A percentile compares a stretch with the other conserved stretches of the same genome.
Evolutionary conservation across 2,797 vertebrate genomes (phyloP).

Genomic region (Holocentrus rufus): DNA sequence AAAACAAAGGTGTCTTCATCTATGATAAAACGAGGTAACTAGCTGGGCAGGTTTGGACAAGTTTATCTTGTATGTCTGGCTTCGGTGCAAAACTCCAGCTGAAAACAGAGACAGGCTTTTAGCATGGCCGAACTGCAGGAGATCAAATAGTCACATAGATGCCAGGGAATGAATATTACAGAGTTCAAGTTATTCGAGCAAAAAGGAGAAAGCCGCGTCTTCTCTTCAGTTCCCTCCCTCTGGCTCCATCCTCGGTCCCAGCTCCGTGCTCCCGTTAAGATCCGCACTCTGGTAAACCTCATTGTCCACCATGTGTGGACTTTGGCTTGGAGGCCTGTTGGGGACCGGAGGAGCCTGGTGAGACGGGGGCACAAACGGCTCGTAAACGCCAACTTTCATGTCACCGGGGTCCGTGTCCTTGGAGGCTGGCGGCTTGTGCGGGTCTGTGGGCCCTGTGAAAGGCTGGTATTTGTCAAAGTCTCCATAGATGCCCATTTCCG

Average conservation of each 20-base stretch:
- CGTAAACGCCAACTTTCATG: conserved; percentile 81
- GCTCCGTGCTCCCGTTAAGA: background rate
- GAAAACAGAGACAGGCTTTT: conserved; percentile 2
- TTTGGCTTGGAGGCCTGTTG: conserved; percentile 51
- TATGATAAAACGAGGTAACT: conserved; percentile 27
- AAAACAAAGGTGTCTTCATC: conserved; percentile 32
- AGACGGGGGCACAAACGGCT: conserved; percentile 71
- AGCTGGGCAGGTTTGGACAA: conserved; percentile 35
- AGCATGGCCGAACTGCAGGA: conserved; percentile 18
- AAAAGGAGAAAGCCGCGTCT: conserved; percentile 33
- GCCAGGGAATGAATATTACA: conserved; percentile 47
- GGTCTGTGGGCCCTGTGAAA: conserved; percentile 78
- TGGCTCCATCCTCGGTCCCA: conserved; percentile 50
- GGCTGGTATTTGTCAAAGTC: conserved; percentile 79
- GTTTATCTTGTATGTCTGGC: conserved; percentile 27
- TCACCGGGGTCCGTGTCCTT: background rate
- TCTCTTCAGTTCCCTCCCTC: conserved; percentile 65
- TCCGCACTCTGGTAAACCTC: conserved; percentile 72
- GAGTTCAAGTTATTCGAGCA: conserved; percentile 43
- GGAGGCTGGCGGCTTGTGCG: conserved; percentile 28
- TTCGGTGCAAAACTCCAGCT: conserved; percentile 31
- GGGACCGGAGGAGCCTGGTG: conserved; percentile 80
- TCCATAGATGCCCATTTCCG: conserved; percentile 44
- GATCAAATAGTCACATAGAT: conserved; percentile 57
- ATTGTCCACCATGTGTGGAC: conserved; percentile 65